These are phyloP conservation scores for Alcedo quadribrachys DNA, from an alignment of 2,797 vertebrate genomes.

Conservation along the genomic window DNA sequence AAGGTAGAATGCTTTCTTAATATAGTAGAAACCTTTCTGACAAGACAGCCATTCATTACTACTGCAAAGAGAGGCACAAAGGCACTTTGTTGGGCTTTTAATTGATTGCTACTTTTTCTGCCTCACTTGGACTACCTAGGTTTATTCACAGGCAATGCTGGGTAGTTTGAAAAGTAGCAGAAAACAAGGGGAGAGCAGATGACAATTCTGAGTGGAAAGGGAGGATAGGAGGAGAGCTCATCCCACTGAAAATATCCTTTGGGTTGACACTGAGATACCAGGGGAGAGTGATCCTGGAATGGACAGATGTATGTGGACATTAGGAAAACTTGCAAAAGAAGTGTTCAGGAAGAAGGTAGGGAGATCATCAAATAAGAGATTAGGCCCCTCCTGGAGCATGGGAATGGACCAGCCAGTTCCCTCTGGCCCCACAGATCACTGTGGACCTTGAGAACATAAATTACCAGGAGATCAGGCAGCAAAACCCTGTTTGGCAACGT, in stretches of 20 bases:
- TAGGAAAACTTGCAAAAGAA: not conserved
- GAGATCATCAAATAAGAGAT: not conserved
- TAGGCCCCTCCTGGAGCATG: not conserved
- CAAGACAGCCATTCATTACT: constrained; percentile 14
- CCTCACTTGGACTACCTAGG: not conserved
- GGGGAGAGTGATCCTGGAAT: not conserved
- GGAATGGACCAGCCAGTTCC: not conserved
- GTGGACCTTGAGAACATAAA: not conserved
- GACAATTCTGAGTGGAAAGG: not conserved
- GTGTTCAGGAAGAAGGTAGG: not conserved
- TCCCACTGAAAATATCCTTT: not conserved
- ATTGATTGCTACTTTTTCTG: not conserved
- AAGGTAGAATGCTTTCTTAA: constrained; percentile 36
- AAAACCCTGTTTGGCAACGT: not conserved
- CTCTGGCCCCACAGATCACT: not conserved
- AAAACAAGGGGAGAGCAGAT: not conserved
- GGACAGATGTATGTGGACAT: rapidly evolving
- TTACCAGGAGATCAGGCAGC: not conserved
- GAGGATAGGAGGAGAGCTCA: not conserved
- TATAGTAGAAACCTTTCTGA: constrained; percentile 15
- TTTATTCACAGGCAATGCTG: not conserved
- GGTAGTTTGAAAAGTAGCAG: not conserved
- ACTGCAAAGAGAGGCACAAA: not conserved
- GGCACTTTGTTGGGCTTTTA: constrained; percentile 28
- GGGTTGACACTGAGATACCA: not conserved